Conservation (phyloP, 2,888 invertebrate genomes). For the Stictocephala bisonia region DNA sequence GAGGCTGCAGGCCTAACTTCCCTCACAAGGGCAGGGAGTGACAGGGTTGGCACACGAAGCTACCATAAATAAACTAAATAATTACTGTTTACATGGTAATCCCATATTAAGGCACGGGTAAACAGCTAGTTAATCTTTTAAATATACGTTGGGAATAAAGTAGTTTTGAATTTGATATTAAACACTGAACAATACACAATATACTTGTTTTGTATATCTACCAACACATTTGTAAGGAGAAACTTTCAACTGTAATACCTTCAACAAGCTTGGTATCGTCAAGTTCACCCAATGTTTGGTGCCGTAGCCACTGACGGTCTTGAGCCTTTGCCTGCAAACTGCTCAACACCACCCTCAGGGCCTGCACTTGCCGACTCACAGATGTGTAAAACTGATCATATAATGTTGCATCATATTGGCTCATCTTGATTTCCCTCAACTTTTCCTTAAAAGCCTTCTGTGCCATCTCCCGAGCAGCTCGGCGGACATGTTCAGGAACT, state of each 20-base stretch:
- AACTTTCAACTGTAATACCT: conserved; percentile 71
- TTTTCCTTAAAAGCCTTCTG: conserved; percentile 87
- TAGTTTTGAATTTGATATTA: too few relatives aligned
- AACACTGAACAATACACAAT: too few relatives aligned
- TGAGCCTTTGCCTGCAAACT: conserved; percentile 93
- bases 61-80: too few relatives aligned
- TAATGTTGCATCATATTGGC: conserved; percentile 88
- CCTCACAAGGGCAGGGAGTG: too few relatives aligned
- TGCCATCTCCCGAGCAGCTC: conserved; percentile 94
- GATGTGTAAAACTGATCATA: conserved; percentile 86
- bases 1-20: too few relatives aligned
- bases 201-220: too few relatives aligned
- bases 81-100: too few relatives aligned
- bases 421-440: conserved; percentile 93
- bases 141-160: too few relatives aligned
- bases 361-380: conserved; percentile 85
- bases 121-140: too few relatives aligned
- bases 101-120: too few relatives aligned
- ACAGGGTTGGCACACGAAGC: too few relatives aligned
- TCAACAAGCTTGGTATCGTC: conserved; percentile 96
- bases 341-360: conserved; percentile 85
- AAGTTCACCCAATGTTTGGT: conserved; percentile 94
- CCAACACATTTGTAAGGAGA: background rate
- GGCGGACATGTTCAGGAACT: conserved; percentile 88
- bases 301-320: conserved; percentile 92